Conservation (phyloP, 1,140 invertebrate species). For the Bombus confusus region DNA sequence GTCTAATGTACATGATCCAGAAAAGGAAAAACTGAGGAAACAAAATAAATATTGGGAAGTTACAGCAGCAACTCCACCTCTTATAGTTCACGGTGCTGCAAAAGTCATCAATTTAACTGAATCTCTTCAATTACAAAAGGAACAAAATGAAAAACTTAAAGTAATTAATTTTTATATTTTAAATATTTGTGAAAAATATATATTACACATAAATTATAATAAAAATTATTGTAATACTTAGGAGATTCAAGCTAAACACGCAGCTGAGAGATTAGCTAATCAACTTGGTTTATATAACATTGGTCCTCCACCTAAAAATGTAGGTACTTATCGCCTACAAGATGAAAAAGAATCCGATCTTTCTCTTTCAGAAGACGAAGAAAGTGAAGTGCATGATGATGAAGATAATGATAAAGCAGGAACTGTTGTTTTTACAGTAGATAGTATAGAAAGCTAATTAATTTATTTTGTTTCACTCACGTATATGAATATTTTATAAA, state of each 20-base stretch:
- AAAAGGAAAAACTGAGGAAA: slow-evolving; percentile 85
- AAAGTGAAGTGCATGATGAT: slow-evolving; percentile 79
- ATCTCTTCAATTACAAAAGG: slow-evolving; percentile 84
- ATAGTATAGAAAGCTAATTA: slow-evolving; percentile 69
- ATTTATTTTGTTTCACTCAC: background rate
- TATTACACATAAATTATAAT: background rate
- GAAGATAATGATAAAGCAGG: slow-evolving; percentile 79
- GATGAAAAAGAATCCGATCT: slow-evolving; percentile 60
- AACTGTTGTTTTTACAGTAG: slow-evolving; percentile 78
- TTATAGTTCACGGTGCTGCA: slow-evolving; percentile 82
- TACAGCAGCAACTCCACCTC: slow-evolving; percentile 86
- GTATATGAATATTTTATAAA: slow-evolving; percentile 8
- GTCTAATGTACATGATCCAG: slow-evolving; percentile 85
- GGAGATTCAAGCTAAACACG: slow-evolving; percentile 81
- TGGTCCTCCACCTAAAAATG: slow-evolving; percentile 56
- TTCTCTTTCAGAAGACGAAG: slow-evolving; percentile 72
- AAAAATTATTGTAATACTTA: slow-evolving; percentile 46
- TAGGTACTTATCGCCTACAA: slow-evolving; percentile 66
- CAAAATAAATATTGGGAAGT: slow-evolving; percentile 86
- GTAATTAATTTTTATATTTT: slow-evolving; percentile 61
- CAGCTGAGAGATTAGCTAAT: slow-evolving; percentile 78
- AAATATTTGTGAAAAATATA: background rate
- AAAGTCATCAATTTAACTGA: slow-evolving; percentile 84
- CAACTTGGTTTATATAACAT: slow-evolving; percentile 68
- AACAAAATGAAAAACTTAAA: slow-evolving; percentile 77